Evolutionary conservation across 1,140 invertebrate species (phyloP).

Genomic region (Lanistes nyassanus): DNA sequence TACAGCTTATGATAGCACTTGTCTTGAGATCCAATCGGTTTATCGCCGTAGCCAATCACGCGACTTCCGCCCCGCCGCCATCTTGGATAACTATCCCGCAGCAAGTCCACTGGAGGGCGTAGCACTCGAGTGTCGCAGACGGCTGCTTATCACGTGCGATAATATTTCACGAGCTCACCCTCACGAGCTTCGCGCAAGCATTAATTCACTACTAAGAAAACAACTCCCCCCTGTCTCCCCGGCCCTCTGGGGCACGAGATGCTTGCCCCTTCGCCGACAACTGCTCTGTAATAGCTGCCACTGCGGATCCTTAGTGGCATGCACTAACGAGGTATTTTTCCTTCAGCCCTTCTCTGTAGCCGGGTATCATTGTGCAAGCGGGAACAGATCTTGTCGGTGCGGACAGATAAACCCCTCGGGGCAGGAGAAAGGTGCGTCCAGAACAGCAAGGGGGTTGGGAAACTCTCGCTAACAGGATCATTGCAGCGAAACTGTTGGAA

Average conservation of each 20-base stretch:
- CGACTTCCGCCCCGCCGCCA: conserved; percentile 17
- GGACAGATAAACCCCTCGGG: no score
- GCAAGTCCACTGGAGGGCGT: conserved; percentile 18
- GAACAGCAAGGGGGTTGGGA: no score
- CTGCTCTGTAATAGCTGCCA: background rate
- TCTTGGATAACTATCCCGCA: conserved; percentile 15
- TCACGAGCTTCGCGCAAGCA: background rate
- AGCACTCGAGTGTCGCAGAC: background rate
- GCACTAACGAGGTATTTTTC: conserved; percentile 2
- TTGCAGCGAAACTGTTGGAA: no score
- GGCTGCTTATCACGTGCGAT: conserved; percentile 26
- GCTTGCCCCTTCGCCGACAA: background rate
- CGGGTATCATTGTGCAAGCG: no score
- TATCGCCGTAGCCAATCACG: conserved; percentile 11
- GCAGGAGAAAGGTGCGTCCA: no score
- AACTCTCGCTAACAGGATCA: no score
- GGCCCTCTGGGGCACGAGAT: background rate
- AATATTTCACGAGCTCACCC: conserved; percentile 17
- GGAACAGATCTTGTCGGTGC: no score
- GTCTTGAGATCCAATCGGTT: conserved; percentile 11
- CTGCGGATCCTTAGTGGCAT: background rate
- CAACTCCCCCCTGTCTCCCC: background rate
- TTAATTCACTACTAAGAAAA: background rate
- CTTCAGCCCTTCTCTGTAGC: background rate
- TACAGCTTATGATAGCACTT: conserved; percentile 22